Base-by-base conservation (phyloP, 1,140 invertebrate genomes). In the Aphis craccivora region DNA sequence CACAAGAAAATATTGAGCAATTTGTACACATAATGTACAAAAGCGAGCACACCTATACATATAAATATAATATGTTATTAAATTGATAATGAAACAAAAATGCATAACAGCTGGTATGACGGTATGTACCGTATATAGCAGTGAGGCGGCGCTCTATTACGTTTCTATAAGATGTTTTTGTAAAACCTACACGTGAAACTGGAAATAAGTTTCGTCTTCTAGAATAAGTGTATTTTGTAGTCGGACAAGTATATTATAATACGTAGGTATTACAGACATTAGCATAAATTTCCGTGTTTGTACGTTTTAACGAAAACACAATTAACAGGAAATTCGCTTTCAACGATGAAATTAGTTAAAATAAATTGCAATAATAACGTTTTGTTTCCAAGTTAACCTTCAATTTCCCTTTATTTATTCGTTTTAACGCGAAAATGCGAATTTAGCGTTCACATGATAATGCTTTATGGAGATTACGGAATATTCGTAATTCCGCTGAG, bases 321-420 rank as follows among this genome's bases (percentile, higher is more conserved):
- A 67, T 67, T 67, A 90, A 90, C 89, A 67, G 89, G 89, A 90
- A 90, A 90, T 67, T 90, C 55, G 35, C 89, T 90, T 67, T 90
- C 89, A 30, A 43, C 89, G 18, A 37, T 43, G 55, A 60, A 90
- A 90, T 67, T 67, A 90, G 40, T 67, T 90, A 25, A 60, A 55
- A 67, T 90, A 67, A 67, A 90, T 67, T 43, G 23, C 87, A 88
- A 20, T 48, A 48, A 55, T 55, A 89, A 90, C 43, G 51, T 60
- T 89, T 53, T 55, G n/a, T 89, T 37, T 43, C 23, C 43, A n/a
- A 55, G 51, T 90, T 20, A 60, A 90, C 89, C 89, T 90, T 90
- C 88, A 55, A 90, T 90, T 90, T 60, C n/a, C 18, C 23, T 89
- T 87, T 9, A 87, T n/a, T 89, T 40, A 37, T 55, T 55, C 4